Percentiles rank a stretch among this genome's conserved stretches.
Evolutionary conservation across 53 echinoderm and acorn worm species (phyloP).

Genomic region (Mesocentrotus franciscanus): DNA sequence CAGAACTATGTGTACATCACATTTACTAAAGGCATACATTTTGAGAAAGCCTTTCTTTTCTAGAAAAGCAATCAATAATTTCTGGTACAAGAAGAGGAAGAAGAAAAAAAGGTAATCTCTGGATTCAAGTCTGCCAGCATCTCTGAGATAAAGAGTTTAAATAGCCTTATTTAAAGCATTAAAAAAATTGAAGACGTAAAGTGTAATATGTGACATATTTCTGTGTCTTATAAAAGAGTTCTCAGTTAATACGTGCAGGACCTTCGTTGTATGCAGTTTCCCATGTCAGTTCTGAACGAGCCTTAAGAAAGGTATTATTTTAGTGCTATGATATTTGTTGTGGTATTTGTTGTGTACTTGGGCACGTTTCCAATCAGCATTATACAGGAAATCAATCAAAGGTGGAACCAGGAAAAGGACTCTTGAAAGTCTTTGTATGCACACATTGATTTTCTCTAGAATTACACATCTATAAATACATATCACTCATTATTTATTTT

Average conservation of each 20-base stretch:
- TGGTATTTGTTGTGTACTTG: background rate
- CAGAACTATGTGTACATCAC: background rate
- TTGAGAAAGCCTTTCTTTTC: background rate
- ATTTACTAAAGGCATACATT: background rate
- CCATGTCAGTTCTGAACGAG: too few relatives aligned
- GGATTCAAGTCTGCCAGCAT: background rate
- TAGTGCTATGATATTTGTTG: background rate
- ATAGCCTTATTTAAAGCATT: background rate
- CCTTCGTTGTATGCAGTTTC: too few relatives aligned
- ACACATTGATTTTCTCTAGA: background rate
- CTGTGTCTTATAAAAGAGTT: too few relatives aligned
- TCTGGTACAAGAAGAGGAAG: background rate
- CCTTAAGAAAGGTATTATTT: background rate
- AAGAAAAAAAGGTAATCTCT: background rate
- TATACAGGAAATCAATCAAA: background rate
- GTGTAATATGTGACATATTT: too few relatives aligned
- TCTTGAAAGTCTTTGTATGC: background rate
- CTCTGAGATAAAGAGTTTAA: background rate
- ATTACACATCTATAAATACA: background rate
- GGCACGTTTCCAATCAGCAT: background rate
- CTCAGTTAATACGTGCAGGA: too few relatives aligned
- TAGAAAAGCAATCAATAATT: background rate
- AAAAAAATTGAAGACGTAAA: too few relatives aligned
- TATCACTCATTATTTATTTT: conserved; percentile 2
- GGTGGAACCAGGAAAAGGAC: background rate